Conservation (phyloP, 2,888 invertebrate species). For the Torymus texanus region DNA sequence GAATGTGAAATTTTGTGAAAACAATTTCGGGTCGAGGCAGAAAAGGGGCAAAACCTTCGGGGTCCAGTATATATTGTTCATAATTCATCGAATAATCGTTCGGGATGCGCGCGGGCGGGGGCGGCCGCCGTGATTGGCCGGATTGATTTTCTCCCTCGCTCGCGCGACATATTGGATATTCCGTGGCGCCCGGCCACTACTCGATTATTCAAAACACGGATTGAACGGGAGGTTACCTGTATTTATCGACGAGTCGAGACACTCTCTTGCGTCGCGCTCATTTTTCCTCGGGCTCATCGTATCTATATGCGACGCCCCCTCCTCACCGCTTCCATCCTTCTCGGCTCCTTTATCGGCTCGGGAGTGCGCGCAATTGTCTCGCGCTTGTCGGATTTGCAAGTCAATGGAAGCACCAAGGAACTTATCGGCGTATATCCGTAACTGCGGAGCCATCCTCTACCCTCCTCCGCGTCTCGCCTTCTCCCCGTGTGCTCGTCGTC, state of each 20-base stretch:
- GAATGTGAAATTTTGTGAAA: conserved; percentile 13
- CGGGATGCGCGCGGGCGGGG: neutral
- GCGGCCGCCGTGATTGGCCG: conserved; percentile 25
- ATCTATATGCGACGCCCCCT: conserved; percentile 31
- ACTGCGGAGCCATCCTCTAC: neutral
- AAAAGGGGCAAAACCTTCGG: too few relatives aligned
- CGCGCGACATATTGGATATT: conserved; percentile 27
- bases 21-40: neutral
- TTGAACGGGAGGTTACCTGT: conserved; percentile 26
- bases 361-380: conserved; percentile 49
- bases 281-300: conserved; percentile 10
- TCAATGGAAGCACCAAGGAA: conserved; percentile 59
- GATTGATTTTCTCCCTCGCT: conserved; percentile 37
- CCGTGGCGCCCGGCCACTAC: neutral
- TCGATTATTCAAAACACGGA: conserved; percentile 48
- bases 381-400: conserved; percentile 61
- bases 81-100: conserved; percentile 35
- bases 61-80: neutral
- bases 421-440: conserved; percentile 37
- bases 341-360: neutral
- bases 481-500: neutral
- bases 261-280: conserved; percentile 13
- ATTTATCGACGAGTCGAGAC: conserved; percentile 17
- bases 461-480: neutral
- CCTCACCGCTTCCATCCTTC: neutral